A percentile compares a stretch with the other conserved stretches of the same genome.
phyloP scores from a whole-genome alignment of 2,797 vertebrate genomes.

The Sarcophilus harrisii region DNA sequence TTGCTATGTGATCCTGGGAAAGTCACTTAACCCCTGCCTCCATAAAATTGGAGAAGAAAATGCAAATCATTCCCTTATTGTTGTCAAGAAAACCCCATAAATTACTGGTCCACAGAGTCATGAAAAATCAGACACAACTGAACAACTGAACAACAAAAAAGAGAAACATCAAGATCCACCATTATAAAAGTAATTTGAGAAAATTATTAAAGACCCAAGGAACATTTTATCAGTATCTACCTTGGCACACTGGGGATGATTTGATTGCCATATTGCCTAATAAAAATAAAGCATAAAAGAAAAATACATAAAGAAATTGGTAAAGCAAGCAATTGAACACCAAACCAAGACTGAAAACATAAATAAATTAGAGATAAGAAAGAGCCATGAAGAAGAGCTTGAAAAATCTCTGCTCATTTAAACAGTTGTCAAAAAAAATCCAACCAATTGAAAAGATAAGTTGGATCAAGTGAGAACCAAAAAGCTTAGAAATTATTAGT shows the following conservation, averaged over 20 bases:
- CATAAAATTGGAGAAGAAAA: background rate
- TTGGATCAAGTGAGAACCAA: too few species aligned
- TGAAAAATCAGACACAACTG: background rate
- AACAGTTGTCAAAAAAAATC: too few species aligned
- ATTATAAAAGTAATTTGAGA: background rate
- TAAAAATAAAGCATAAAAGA: background rate
- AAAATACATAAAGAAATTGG: background rate
- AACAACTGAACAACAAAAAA: background rate
- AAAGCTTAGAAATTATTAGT: too few species aligned
- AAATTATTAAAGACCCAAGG: background rate
- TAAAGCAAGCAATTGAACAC: background rate
- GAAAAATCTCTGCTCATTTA: background rate
- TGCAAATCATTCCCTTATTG: background rate
- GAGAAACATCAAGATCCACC: background rate
- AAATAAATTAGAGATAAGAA: background rate
- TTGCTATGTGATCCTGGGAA: background rate
- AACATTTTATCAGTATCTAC: background rate
- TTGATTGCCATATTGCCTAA: background rate
- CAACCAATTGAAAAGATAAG: too few species aligned
- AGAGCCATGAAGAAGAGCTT: background rate
- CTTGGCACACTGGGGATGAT: background rate
- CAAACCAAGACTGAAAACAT: too few species aligned
- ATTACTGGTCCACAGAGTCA: background rate
- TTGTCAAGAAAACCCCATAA: background rate
- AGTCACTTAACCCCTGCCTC: background rate